Percentiles rank a stretch among this genome's conserved stretches.
phyloP scores from a whole-genome alignment of 2,888 invertebrate species.

The Lasioglossum pauxillum region DNA sequence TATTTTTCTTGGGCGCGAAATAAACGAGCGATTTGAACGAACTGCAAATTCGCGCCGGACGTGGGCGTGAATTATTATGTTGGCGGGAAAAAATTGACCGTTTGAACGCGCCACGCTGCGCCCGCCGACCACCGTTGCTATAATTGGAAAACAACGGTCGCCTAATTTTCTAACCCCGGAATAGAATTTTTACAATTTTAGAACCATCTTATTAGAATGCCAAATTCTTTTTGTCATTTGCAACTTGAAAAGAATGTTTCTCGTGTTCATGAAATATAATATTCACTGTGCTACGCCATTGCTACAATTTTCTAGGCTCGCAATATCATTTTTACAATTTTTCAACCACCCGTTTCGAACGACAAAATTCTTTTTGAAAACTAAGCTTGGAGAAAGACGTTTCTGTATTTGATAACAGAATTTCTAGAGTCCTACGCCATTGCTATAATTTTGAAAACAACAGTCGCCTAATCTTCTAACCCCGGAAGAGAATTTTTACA shows the following conservation, averaged over 20 bases:
- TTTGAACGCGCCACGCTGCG: slow-evolving; percentile 3
- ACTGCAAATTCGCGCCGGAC: neutral
- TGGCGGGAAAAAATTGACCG: slow-evolving; percentile 8
- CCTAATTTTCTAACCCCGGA: neutral
- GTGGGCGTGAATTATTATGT: slow-evolving; percentile 8
- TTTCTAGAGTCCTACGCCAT: neutral
- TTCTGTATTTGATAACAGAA: neutral
- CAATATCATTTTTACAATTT: neutral
- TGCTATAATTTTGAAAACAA: slow-evolving; percentile 1
- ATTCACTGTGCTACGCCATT: neutral
- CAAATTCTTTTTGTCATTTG: neutral
- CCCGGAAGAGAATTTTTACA: too few species aligned
- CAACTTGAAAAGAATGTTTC: neutral
- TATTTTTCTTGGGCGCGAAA: slow-evolving; percentile 4
- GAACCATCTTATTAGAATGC: neutral
- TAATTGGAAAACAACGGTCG: slow-evolving; percentile 1
- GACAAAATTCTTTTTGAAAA: neutral
- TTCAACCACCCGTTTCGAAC: neutral
- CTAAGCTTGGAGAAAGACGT: neutral
- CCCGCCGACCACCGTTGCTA: neutral
- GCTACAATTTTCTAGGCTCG: neutral
- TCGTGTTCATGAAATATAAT: neutral
- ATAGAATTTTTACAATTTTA: neutral
- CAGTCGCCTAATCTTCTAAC: too few species aligned
- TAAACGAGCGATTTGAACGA: slow-evolving; percentile 15